phyloP scores from a whole-genome alignment of 2,113 vertebrate genomes.

The Percina caprodes region DNA sequence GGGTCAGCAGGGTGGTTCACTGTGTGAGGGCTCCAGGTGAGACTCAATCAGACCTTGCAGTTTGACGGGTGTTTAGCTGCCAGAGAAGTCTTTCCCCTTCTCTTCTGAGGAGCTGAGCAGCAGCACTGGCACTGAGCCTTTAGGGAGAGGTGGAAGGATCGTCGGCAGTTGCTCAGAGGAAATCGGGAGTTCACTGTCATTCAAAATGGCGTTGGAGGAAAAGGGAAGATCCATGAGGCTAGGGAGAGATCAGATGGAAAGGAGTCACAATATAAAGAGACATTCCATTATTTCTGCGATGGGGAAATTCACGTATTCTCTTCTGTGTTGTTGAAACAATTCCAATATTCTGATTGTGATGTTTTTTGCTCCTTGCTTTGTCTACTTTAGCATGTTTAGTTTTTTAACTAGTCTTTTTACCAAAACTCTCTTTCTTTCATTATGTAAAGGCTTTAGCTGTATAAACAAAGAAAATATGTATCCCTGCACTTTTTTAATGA shows the following conservation, averaged over 20 bases:
- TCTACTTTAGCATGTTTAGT: slow-evolving; percentile 18
- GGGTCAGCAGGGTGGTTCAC: slow-evolving; percentile 51
- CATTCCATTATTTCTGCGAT: not conserved
- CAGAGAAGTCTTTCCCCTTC: slow-evolving; percentile 45
- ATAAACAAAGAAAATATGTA: not conserved
- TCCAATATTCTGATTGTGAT: slow-evolving; percentile 26
- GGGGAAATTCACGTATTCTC: slow-evolving; percentile 14
- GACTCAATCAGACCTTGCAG: slow-evolving; percentile 59
- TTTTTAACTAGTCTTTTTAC: slow-evolving; percentile 5
- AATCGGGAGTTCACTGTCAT: slow-evolving; percentile 41
- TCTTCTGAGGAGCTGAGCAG: slow-evolving; percentile 21
- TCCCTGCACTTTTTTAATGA: not conserved
- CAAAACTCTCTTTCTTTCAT: slow-evolving; percentile 6
- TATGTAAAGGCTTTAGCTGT: not conserved
- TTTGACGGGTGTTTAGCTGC: slow-evolving; percentile 65
- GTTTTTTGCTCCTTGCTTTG: slow-evolving; percentile 5
- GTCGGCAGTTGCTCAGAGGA: slow-evolving; percentile 39
- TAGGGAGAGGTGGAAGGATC: slow-evolving; percentile 33
- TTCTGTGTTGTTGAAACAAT: not conserved
- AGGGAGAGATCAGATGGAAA: slow-evolving; percentile 20
- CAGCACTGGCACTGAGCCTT: slow-evolving; percentile 25
- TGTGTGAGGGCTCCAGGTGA: slow-evolving; percentile 49
- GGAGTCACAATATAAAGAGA: slow-evolving; percentile 6
- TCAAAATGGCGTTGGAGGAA: slow-evolving; percentile 41
- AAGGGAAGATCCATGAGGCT: slow-evolving; percentile 13